These are phyloP conservation scores for Unio delphinus DNA, from an alignment of 2,888 invertebrate species.

Conservation along the genomic window DNA sequence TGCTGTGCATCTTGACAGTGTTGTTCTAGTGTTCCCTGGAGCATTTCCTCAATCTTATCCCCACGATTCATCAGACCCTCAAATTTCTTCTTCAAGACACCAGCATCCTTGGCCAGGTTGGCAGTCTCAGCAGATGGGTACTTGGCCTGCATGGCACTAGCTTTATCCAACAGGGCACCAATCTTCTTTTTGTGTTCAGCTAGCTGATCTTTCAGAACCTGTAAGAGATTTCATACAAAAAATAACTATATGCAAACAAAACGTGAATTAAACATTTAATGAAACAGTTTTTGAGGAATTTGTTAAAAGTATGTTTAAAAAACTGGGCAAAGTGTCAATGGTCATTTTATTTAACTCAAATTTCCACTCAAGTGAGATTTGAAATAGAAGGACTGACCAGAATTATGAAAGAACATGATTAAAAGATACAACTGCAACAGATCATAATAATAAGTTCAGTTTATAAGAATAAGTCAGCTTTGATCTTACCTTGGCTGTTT, in stretches of 20 bases:
- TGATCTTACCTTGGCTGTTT: constrained; percentile 78
- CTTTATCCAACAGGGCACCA: constrained; percentile 84
- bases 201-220: constrained; percentile 80
- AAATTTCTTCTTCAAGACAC: constrained; percentile 72
- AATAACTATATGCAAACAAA: too few relatives aligned
- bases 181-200: constrained; percentile 82
- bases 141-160: constrained; percentile 50
- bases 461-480: constrained; percentile 1
- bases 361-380: too few relatives aligned
- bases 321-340: too few relatives aligned
- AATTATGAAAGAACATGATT: too few relatives aligned
- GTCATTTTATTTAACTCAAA: too few relatives aligned
- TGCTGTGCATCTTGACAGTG: constrained; percentile 88
- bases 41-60: constrained; percentile 76
- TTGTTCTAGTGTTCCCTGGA: constrained; percentile 88
- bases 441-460: background rate
- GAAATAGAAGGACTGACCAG: too few relatives aligned
- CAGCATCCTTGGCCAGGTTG: constrained; percentile 63
- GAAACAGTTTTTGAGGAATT: too few relatives aligned
- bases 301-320: too few relatives aligned
- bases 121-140: constrained; percentile 66
- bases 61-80: constrained; percentile 85
- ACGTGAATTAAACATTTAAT: too few relatives aligned
- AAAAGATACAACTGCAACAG: background rate
- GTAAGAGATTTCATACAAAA: background rate